Evolutionary conservation across 2,888 invertebrate species (phyloP).

Genomic region (Aphidius colemani): DNA sequence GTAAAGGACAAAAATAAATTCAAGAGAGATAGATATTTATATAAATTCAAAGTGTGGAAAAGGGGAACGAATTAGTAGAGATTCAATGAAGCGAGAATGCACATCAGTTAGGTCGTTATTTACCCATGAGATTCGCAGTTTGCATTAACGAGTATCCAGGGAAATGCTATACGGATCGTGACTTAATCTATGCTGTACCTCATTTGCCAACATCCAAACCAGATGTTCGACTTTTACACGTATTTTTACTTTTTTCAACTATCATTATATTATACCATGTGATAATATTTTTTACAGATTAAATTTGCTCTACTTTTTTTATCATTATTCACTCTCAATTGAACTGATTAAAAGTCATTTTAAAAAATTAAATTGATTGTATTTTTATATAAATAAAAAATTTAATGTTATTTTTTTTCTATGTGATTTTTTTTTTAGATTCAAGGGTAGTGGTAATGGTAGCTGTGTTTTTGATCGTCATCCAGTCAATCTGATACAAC

Average conservation of each 20-base stretch:
- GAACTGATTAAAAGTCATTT: too few relatives aligned
- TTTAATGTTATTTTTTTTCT: too few relatives aligned
- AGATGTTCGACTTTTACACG: background rate
- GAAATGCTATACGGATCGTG: background rate
- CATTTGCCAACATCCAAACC: background rate
- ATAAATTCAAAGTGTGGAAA: background rate
- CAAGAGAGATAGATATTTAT: background rate
- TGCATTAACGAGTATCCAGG: constrained; percentile 30
- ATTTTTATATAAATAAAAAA: too few relatives aligned
- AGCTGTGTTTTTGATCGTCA: too few relatives aligned
- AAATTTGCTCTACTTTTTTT: background rate
- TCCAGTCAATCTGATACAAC: too few relatives aligned
- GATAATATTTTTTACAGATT: background rate
- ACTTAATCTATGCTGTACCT: background rate
- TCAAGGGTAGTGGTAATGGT: too few relatives aligned
- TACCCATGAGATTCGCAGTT: constrained; percentile 35
- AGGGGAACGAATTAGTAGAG: constrained; percentile 33
- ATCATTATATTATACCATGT: background rate
- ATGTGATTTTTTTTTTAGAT: too few relatives aligned
- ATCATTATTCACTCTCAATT: too few relatives aligned
- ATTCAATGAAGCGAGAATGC: constrained; percentile 39
- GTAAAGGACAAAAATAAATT: background rate
- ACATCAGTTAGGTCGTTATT: constrained; percentile 36
- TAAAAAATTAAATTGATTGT: too few relatives aligned
- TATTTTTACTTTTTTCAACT: background rate